A percentile compares a stretch with the other conserved stretches of the same genome.
These are phyloP conservation scores for Myotis findleyi DNA, from an alignment of 2,797 vertebrate genomes.

Conservation along the genomic window DNA sequence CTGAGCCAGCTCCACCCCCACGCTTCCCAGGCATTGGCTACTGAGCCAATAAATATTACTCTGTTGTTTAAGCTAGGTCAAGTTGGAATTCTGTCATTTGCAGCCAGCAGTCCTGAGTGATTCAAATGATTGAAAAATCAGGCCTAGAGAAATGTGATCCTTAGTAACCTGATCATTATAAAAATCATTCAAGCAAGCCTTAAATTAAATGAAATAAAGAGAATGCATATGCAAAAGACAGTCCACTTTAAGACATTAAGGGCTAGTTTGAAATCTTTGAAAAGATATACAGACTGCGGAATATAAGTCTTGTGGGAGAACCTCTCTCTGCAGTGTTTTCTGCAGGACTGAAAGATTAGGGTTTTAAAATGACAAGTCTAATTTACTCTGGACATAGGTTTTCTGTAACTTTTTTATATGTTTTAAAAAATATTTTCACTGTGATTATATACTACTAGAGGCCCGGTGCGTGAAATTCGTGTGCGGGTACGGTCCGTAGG, in stretches of 20 bases:
- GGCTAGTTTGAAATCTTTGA: slow-evolving; percentile 20
- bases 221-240: not conserved
- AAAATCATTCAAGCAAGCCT: slow-evolving; percentile 6
- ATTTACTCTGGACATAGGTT: not conserved
- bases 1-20: not conserved
- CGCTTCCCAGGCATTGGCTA: not conserved
- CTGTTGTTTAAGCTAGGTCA: slow-evolving; percentile 22
- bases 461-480: too few relatives aligned
- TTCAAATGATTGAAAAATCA: slow-evolving; percentile 13
- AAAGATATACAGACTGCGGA: not conserved
- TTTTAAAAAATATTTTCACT: slow-evolving; percentile 45
- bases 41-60: not conserved
- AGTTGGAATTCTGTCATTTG: slow-evolving; percentile 42
- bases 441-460: not conserved
- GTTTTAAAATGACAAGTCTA: not conserved
- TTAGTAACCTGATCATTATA: not conserved
- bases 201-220: slow-evolving; percentile 19
- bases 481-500: too few relatives aligned
- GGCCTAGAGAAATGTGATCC: slow-evolving; percentile 2
- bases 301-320: not conserved
- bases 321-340: not conserved
- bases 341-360: not conserved
- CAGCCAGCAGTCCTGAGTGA: not conserved
- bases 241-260: not conserved
- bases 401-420: slow-evolving; percentile 5